Base-by-base conservation (phyloP, 2,797 vertebrate genomes). In the Acanthurus leucopareius region DNA sequence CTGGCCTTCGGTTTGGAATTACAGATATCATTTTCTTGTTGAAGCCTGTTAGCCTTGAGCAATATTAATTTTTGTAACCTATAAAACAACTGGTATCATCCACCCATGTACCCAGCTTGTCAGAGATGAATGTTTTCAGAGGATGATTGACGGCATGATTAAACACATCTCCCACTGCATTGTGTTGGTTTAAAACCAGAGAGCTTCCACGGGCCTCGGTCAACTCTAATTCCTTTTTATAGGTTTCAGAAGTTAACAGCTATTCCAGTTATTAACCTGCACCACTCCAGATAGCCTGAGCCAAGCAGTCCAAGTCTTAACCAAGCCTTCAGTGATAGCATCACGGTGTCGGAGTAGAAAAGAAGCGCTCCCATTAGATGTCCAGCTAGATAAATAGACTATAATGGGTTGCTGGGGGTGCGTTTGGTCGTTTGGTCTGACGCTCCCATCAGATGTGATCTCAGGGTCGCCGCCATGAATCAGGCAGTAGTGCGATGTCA, bases 361-460 rank as follows among this genome's bases (percentile, higher is more conserved):
- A 92, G 90, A 90, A 90, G 89, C 75, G 65, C 88, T 90, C 92
- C 93, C 90, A 93, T 91, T 94, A 93, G 93, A 94, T 92, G 89
- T 91, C 89, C 84, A 79, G 80, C 85, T 86, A 90, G 91, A 94
- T 93, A 93, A 91, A 92, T 92, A 91, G 88, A 87, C 87, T 89
- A 88, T 93, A 94, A 93, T 90, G 82, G 93, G 86, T 84, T 93
- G 76, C 88, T 83, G 86, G 88, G 86, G 88, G 87, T 90, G 86
- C 82, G 83, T 88, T 92, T 92, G 87, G 85, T 93, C 88, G 79
- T 93, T 94, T 91, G 91, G 91, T 88, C 82, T 84, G 86, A 91
- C 83, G 86, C 88, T 90, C 84, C 86, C 90, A 93, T 93, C 91
- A 91, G 93, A 94, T 92, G 80, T 92, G 92, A 94, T 94, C 93